These are phyloP conservation scores for Microcebus jonahi DNA, from an alignment of 2,113 vertebrate species.

Conservation along the genomic window DNA sequence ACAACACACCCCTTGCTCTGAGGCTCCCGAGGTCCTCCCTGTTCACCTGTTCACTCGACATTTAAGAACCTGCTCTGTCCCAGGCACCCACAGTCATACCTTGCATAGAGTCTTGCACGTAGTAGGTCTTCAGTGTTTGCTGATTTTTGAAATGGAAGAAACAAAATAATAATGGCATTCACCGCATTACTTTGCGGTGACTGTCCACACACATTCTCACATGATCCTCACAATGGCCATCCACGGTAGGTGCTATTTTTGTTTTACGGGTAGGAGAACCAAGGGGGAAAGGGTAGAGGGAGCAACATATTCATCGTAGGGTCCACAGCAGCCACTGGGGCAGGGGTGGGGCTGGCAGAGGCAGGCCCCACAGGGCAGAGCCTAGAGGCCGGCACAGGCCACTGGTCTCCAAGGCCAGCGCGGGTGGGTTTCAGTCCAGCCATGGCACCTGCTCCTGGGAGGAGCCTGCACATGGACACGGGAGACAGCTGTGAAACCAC, in stretches of 20 bases:
- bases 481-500: constrained; percentile 51
- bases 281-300: background rate
- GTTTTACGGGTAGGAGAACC: background rate
- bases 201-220: background rate
- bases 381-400: background rate
- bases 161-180: background rate
- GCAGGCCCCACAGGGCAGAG: background rate
- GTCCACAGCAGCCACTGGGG: fast-evolving
- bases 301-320: background rate
- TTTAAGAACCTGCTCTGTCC: background rate
- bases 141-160: background rate
- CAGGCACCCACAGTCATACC: background rate
- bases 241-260: fast-evolving
- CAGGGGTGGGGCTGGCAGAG: too few relatives aligned
- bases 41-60: too few relatives aligned
- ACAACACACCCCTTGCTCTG: background rate
- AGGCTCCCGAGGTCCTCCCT: background rate
- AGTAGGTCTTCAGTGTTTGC: background rate
- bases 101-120: background rate
- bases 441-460: background rate
- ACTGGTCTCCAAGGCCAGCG: background rate
- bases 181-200: background rate
- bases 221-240: background rate
- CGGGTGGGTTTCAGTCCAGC: background rate
- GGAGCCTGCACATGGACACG: background rate